Evolutionary conservation across 2,888 invertebrate genomes (phyloP), one percentile per base, ranked within the genome.

Genomic region (Tholera decimalis): DNA sequence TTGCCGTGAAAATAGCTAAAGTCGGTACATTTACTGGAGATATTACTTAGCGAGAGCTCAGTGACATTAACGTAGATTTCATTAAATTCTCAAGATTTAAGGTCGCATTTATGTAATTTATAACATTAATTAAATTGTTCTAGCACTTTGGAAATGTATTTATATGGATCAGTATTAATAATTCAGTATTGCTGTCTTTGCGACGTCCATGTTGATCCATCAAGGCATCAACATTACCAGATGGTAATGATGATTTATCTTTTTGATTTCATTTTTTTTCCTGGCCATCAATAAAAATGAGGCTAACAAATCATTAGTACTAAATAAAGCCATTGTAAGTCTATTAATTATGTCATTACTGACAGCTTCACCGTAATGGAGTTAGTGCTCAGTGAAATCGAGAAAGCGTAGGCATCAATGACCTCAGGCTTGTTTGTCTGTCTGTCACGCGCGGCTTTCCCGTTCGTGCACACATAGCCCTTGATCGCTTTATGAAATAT

Each of bases 381-480:
- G 78, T 67, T 41, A 59, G 50, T 44, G 44, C 39, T 57, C 46
- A 78, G 88, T 84, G 88, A 88, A 88, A 88, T 85, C 77, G 86
- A 83, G 88, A 88, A 88, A 88, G 87, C 79, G 87, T 62, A 43
- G 75, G 60, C 72, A 79, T 77, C 86, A 83, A 82, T 83, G 88
- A 88, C 88, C 86, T 71, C 73, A 57, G 62, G 54, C 66, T 75
- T 74, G 72, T 76, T 77, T 65, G 76, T 77, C 67, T 77, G 79
- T 80, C 72, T 80, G 78, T 82, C 77, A 81, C 79, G 80, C 55
- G 67, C 74, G 51, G 75, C 81, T 85, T 83, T 83, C 85, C 73
- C 63, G 55, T 39, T 47, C 70, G 60, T 74, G 75, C 63, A 51
- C 55, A 20, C 44, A 50, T 13, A 73, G 66, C 73, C 73, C 73